These are phyloP conservation scores for Beris morrisii DNA, from an alignment of 2,888 invertebrate genomes.

Conservation along the genomic window DNA sequence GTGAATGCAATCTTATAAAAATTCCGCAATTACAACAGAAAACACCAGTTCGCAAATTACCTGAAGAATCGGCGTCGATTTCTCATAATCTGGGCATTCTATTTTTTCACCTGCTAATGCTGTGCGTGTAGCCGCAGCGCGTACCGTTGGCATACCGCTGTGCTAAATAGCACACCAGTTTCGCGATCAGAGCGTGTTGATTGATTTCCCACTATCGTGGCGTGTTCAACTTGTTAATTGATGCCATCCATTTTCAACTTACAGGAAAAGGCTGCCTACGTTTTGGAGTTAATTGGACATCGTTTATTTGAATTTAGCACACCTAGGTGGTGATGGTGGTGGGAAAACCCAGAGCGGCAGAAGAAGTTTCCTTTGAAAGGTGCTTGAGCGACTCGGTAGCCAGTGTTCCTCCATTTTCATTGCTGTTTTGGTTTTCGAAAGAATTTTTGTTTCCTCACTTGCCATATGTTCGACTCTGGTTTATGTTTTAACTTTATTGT, in stretches of 20 bases:
- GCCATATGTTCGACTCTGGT: constrained; percentile 10
- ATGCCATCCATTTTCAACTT: constrained; percentile 13
- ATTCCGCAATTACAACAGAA: no score
- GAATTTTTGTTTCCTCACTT: neutral
- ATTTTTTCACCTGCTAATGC: no score
- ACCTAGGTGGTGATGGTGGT: neutral
- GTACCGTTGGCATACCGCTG: no score
- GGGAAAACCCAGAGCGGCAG: neutral
- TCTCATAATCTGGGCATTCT: no score
- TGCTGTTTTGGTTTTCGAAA: neutral
- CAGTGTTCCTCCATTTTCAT: neutral
- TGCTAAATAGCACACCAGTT: no score
- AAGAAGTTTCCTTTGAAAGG: constrained; percentile 5
- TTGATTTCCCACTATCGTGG: no score
- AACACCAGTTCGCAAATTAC: no score
- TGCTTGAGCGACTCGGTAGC: neutral
- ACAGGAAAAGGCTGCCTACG: neutral
- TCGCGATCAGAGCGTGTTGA: no score
- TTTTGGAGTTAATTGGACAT: constrained; percentile 15
- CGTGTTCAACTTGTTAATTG: constrained; percentile 5
- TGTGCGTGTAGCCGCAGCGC: no score
- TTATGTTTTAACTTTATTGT: constrained; percentile 13
- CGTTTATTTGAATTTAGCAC: constrained; percentile 16
- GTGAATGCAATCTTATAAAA: no score
- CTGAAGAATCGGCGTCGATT: no score